A percentile compares a stretch with the other conserved stretches of the same genome.
Evolutionary conservation across 2,113 vertebrate genomes (phyloP).

Genomic region (Oriolus oriolus): DNA sequence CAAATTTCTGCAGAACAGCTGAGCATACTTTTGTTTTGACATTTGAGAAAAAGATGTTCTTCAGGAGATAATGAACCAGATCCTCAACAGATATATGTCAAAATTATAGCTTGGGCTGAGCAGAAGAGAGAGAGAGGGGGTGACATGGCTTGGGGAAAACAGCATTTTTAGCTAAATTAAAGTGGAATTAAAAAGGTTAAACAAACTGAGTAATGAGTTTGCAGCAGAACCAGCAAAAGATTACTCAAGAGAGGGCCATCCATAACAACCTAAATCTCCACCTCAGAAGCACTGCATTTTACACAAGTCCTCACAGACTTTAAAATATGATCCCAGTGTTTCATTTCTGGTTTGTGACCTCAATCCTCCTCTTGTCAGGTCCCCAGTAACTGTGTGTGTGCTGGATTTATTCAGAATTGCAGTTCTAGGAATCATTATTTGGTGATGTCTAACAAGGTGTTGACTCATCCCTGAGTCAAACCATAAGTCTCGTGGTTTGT

Average conservation of each 20-base stretch:
- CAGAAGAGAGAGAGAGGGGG: not conserved
- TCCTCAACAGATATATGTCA: not conserved
- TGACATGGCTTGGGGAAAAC: not conserved
- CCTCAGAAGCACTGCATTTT: not conserved
- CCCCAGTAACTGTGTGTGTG: too few species aligned
- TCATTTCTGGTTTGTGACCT: not conserved
- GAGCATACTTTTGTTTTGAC: slow-evolving; percentile 1
- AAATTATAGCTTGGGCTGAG: not conserved
- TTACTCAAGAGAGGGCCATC: not conserved
- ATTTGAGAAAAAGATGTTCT: not conserved
- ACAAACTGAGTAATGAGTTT: not conserved
- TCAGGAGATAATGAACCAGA: not conserved
- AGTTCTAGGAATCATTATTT: not conserved
- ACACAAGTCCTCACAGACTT: not conserved
- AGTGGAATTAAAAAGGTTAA: not conserved
- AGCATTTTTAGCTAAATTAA: not conserved
- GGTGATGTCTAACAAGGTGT: not conserved
- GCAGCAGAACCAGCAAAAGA: not conserved
- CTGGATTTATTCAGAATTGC: not conserved
- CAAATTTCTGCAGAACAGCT: slow-evolving; percentile 13
- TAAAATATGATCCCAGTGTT: not conserved
- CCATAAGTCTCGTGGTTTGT: not conserved
- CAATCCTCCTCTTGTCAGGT: not conserved
- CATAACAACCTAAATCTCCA: not conserved
- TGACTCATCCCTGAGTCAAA: not conserved